A percentile compares a stretch with the other conserved stretches of the same genome.
phyloP scores from a whole-genome alignment of 2,888 invertebrate species.

The Stenolophus ochropezus region DNA sequence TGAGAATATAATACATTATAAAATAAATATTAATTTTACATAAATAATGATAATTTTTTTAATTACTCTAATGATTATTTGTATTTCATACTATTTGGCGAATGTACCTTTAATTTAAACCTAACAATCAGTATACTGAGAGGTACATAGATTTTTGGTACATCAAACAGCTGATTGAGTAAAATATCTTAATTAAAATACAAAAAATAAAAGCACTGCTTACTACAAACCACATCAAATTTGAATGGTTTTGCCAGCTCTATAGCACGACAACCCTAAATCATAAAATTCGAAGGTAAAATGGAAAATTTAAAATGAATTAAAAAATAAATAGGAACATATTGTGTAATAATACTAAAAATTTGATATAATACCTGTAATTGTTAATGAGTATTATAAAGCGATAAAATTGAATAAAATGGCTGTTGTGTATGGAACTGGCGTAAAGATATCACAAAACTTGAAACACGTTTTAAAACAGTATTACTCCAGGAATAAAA shows the following conservation, averaged over 20 bases:
- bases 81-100: conserved; percentile 30
- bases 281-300: background rate
- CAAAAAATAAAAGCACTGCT: conserved; percentile 17
- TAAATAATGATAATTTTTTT: background rate
- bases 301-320: background rate
- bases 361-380: conserved; percentile 5
- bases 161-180: conserved; percentile 23
- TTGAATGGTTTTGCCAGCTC: conserved; percentile 34
- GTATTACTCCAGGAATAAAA: conserved; percentile 18
- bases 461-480: conserved; percentile 19
- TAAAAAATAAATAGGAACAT: conserved; percentile 22
- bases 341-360: conserved; percentile 7
- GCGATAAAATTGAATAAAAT: conserved; percentile 4
- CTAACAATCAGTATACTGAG: conserved; percentile 18
- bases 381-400: background rate
- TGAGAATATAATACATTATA: conserved; percentile 14
- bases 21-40: conserved; percentile 33
- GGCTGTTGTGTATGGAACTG: conserved; percentile 1
- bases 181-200: conserved; percentile 23
- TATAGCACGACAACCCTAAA: background rate
- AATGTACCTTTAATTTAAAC: background rate
- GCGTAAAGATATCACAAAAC: conserved; percentile 42
- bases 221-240: conserved; percentile 26
- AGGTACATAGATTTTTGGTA: conserved; percentile 32
- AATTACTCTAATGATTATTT: conserved; percentile 1